Evolutionary conservation across 2,888 invertebrate genomes (phyloP).

Genomic region (Sphaerophoria taeniata): DNA sequence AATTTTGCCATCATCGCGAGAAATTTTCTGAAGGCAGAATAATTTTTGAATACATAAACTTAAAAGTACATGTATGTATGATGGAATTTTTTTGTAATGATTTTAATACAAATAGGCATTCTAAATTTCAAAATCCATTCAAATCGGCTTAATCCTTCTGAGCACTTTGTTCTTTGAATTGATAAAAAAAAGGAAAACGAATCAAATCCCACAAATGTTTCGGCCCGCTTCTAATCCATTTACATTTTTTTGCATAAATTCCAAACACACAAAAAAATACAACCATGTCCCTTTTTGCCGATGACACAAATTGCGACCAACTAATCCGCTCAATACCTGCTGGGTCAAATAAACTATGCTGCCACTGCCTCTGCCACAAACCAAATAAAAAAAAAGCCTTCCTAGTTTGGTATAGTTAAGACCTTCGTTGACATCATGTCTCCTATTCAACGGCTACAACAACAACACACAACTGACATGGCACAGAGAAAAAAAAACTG

Average conservation of each 20-base stretch:
- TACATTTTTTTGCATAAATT: conserved; percentile 36
- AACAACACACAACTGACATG: conserved; percentile 13
- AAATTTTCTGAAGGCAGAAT: too few relatives aligned
- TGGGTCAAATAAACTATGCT: conserved; percentile 21
- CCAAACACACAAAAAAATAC: too few relatives aligned
- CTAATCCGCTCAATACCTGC: conserved; percentile 25
- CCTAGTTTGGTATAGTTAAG: too few relatives aligned
- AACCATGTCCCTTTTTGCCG: conserved; percentile 59
- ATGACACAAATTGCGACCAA: conserved; percentile 45
- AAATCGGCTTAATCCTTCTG: neutral
- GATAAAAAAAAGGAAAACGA: too few relatives aligned
- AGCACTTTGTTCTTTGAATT: conserved; percentile 1
- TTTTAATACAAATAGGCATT: too few relatives aligned
- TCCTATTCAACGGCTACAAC: conserved; percentile 40
- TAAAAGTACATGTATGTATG: too few relatives aligned
- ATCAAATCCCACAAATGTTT: conserved; percentile 14
- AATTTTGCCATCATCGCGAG: too few relatives aligned
- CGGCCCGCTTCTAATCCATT: conserved; percentile 28
- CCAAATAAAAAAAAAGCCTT: conserved; percentile 19
- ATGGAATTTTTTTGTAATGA: too few relatives aligned
- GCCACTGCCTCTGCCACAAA: neutral
- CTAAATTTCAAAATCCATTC: conserved; percentile 18
- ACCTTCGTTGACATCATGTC: conserved; percentile 53
- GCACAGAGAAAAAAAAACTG: conserved; percentile 36
- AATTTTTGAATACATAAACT: too few relatives aligned